Evolutionary conservation across 1,140 invertebrate species (phyloP).

Genomic region (Scaptodrosophila lebanonensis): DNA sequence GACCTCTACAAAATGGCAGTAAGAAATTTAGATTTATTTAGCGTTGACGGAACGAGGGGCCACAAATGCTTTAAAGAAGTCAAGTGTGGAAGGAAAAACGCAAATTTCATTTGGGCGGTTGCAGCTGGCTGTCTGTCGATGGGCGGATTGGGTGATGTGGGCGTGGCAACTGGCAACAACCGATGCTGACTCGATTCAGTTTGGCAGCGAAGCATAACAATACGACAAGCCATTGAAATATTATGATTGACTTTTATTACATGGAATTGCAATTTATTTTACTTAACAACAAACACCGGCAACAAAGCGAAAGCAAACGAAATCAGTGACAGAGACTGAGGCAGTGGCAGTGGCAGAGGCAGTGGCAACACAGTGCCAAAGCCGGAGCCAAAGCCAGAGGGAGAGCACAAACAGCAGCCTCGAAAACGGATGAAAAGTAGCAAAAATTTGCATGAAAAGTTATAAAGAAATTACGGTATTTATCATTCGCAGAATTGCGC

Average conservation of each 20-base stretch:
- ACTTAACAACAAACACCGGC: constrained; percentile 56
- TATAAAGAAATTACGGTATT: constrained; percentile 74
- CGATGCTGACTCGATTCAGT: constrained; percentile 19
- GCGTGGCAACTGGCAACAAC: no score
- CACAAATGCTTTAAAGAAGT: no score
- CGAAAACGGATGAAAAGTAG: constrained; percentile 52
- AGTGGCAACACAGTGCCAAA: no score
- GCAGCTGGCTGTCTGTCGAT: no score
- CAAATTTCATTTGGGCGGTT: no score
- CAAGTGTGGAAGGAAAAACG: no score
- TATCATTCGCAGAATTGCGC: constrained; percentile 57
- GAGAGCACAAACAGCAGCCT: constrained; percentile 8
- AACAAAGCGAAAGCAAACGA: constrained; percentile 8
- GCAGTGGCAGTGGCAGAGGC: background rate
- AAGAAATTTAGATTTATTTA: no score
- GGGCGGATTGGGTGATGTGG: no score
- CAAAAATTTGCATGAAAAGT: constrained; percentile 68
- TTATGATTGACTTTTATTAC: constrained; percentile 76
- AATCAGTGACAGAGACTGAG: background rate
- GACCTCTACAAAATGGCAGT: no score
- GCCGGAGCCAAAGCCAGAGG: no score
- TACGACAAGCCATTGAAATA: constrained; percentile 67
- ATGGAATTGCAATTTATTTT: constrained; percentile 73
- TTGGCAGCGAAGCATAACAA: constrained; percentile 11
- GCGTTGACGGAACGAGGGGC: no score